phyloP scores from a whole-genome alignment of 2,888 invertebrate genomes.

The Athalia circularis region DNA sequence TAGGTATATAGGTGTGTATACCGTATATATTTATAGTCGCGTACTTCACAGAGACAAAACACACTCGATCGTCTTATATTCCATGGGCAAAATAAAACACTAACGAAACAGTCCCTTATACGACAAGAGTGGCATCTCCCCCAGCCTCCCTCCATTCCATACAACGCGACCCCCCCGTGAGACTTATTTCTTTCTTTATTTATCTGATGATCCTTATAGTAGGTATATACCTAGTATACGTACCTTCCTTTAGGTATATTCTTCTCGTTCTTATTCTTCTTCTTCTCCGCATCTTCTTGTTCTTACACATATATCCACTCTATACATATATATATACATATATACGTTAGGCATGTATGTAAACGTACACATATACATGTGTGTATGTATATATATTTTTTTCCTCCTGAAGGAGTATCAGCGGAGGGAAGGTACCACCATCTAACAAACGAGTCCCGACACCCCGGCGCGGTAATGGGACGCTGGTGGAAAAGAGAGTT shows the following conservation, averaged over 20 bases:
- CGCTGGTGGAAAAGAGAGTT: no score
- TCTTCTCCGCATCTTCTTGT: background rate
- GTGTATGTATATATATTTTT: no score
- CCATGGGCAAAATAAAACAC: slow-evolving; percentile 63
- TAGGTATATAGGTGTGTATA: no score
- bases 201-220: no score
- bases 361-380: background rate
- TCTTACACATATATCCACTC: background rate
- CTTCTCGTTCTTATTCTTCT: slow-evolving; percentile 54
- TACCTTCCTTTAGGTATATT: slow-evolving; percentile 50
- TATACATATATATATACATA: background rate
- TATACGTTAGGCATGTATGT: background rate
- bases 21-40: slow-evolving; percentile 4
- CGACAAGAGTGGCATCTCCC: slow-evolving; percentile 48
- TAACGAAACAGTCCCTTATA: slow-evolving; percentile 64
- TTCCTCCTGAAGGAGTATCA: no score
- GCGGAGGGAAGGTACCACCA: background rate
- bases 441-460: slow-evolving; percentile 71
- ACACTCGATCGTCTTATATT: slow-evolving; percentile 55
- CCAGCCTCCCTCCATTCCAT: slow-evolving; percentile 39
- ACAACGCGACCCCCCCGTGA: slow-evolving; percentile 30
- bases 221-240: background rate
- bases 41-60: slow-evolving; percentile 61
- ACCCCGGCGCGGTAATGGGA: slow-evolving; percentile 57
- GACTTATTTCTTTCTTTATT: slow-evolving; percentile 35